Evolutionary conservation across 2,113 vertebrate genomes (phyloP).

Genomic region (Microtus pennsylvanicus): DNA sequence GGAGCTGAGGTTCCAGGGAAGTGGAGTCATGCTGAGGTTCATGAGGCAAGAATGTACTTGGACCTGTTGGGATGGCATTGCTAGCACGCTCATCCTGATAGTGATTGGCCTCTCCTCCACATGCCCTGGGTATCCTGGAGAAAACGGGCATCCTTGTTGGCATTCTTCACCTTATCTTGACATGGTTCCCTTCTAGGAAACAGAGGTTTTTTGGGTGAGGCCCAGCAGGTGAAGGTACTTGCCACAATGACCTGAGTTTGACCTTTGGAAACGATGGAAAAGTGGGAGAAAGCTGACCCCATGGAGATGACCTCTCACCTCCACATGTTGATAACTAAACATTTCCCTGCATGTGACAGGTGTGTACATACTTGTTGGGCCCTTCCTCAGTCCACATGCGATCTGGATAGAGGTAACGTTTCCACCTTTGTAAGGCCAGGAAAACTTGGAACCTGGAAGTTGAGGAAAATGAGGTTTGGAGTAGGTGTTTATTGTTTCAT

Average conservation of each 20-base stretch:
- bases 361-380: background rate
- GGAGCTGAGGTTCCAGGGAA: too few species aligned
- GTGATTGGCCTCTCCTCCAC: background rate
- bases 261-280: background rate
- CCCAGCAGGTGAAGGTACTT: background rate
- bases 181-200: background rate
- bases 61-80: background rate
- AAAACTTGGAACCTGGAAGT: background rate
- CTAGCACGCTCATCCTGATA: background rate
- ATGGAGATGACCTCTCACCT: background rate
- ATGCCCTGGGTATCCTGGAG: background rate
- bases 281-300: background rate
- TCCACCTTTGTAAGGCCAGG: background rate
- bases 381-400: background rate
- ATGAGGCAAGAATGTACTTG: background rate
- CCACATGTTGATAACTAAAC: background rate
- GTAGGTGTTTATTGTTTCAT: background rate
- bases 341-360: background rate
- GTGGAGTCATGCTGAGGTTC: background rate
- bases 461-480: conserved; percentile 17
- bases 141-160: background rate
- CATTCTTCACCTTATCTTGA: background rate
- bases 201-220: background rate
- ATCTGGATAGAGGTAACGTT: background rate
- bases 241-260: background rate